Evolutionary conservation across 2,888 invertebrate species (phyloP), one percentile per base, ranked within the genome.

Genomic region (Yponomeuta cagnagella): DNA sequence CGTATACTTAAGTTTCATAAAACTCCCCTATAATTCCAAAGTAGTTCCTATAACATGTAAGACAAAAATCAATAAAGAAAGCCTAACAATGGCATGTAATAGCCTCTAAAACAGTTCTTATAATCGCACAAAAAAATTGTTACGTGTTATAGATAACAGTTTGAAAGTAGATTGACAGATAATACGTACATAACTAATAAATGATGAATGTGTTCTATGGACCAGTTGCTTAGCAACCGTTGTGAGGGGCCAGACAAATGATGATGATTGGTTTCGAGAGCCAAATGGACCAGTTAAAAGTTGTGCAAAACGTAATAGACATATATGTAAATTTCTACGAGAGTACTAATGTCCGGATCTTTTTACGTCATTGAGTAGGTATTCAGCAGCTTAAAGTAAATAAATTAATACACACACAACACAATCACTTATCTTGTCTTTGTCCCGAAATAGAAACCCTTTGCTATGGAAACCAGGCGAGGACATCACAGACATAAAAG

Each of bases 131-230:
- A 58, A 58, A 52, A 58, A 58, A 58, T 15, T 58, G 15, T 58
- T 58, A 15, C 52, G 15, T 58, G 52, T 58, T 58, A 58, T 15
- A 58, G 52, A 58, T 58, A 58, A 58, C 52, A 58, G 65, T 12
- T 65, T 33, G 65, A 65, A 65, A 65, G 65, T 65, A 65, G 65
- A 65, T 65, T 65, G 65, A 65, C 31, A 65, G 65, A 31, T 65
- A 65, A 58, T 58, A 58, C 52, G 52, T 58, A n/a, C n/a, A n/a
- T n/a, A 58, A 58, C 52, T 58, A 58, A 58, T 43, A 43, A 8
- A 43, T 58, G 52, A 58, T 58, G 52, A 58, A 58, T 12, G 52
- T 58, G 52, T 58, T 15, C 15, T 58, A 15, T 5, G 52, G 15
- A 58, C 43, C 9, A 43, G 43, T 43, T 43, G 43, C 52, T 58